Evolutionary conservation across 1,140 invertebrate species (phyloP).

Genomic region (Microplitis demolitor): DNA sequence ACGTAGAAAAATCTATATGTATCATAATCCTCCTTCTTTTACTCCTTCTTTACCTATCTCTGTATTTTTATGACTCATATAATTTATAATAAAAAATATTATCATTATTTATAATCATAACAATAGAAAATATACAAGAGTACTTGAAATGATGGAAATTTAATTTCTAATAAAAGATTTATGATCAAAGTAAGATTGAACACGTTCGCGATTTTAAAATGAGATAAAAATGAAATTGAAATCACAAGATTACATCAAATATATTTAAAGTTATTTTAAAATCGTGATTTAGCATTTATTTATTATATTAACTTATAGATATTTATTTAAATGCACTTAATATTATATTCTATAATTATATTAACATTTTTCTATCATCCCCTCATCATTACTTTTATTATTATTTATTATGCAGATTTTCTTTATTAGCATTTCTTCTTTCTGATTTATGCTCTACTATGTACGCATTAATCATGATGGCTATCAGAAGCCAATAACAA

Average conservation of each 20-base stretch:
- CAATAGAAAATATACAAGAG: too few relatives aligned
- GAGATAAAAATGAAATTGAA: neutral
- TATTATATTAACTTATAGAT: neutral
- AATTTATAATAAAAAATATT: neutral
- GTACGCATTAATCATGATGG: neutral
- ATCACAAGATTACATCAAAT: neutral
- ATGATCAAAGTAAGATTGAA: conserved; percentile 15
- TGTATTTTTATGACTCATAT: neutral
- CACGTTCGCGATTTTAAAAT: conserved; percentile 15
- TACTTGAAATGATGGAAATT: conserved; percentile 4
- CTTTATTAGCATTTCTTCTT: neutral
- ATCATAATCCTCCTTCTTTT: neutral
- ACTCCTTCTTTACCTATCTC: neutral
- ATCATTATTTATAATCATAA: too few relatives aligned
- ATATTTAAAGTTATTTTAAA: neutral
- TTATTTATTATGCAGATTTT: neutral
- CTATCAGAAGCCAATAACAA: neutral
- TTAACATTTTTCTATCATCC: too few relatives aligned
- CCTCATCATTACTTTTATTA: neutral
- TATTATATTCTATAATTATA: too few relatives aligned
- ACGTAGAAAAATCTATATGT: neutral
- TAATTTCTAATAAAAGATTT: conserved; percentile 18
- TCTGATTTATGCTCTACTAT: neutral
- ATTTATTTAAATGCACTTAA: neutral
- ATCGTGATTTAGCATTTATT: conserved; percentile 9